Conservation (phyloP, 2,888 invertebrate genomes). For the Netelia fuscicornis region DNA sequence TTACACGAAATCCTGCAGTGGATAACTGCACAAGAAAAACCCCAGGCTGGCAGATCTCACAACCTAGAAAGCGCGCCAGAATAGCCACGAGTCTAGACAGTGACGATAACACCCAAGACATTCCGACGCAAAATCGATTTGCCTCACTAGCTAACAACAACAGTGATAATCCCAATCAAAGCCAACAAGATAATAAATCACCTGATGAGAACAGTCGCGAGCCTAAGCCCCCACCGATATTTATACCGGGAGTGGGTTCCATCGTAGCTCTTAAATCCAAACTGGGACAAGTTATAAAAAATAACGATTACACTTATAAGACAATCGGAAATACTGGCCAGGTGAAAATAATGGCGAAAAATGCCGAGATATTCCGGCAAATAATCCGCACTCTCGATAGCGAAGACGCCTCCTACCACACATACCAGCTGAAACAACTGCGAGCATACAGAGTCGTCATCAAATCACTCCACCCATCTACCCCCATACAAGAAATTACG, state of each 20-base stretch:
- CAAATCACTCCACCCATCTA: too few species aligned
- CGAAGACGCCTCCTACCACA: neutral
- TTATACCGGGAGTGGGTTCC: conserved; percentile 15
- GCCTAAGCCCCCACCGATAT: conserved; percentile 24
- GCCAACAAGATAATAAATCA: conserved; percentile 14
- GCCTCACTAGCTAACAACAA: neutral
- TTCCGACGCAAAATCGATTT: conserved; percentile 16
- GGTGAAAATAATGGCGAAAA: too few species aligned
- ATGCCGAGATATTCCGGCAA: too few species aligned
- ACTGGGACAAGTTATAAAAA: conserved; percentile 15
- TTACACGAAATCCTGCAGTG: too few species aligned
- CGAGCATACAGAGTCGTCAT: too few species aligned
- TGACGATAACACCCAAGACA: conserved; percentile 1
- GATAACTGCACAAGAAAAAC: too few species aligned
- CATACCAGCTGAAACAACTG: too few species aligned
- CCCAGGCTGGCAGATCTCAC: conserved; percentile 17
- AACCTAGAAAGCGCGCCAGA: conserved; percentile 24
- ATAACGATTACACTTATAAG: conserved; percentile 3
- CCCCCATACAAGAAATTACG: too few species aligned
- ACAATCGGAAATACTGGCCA: too few species aligned
- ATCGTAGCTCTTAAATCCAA: conserved; percentile 23
- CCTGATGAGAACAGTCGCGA: conserved; percentile 14
- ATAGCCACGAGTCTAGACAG: conserved; percentile 9
- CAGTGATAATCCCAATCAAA: conserved; percentile 14
- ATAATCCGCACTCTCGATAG: neutral